Percentiles rank a stretch among this genome's conserved stretches.
Conservation (phyloP, 2,113 vertebrate genomes). For the Salvator merianae region DNA sequence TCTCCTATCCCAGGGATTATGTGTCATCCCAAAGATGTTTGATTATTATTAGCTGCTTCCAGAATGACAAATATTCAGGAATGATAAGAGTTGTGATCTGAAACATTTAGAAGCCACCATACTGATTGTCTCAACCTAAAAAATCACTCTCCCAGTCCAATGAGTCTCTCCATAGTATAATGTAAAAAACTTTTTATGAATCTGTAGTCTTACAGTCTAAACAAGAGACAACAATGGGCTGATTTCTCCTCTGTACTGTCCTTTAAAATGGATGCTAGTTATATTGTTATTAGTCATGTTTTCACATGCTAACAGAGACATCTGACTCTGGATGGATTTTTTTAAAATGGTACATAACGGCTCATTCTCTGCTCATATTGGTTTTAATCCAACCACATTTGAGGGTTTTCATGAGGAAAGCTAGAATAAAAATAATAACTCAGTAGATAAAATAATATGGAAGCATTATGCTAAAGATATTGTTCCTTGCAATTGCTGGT, state of each 20-base stretch:
- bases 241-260: background rate
- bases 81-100: no score
- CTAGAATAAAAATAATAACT: background rate
- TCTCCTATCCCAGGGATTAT: no score
- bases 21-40: background rate
- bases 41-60: no score
- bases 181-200: background rate
- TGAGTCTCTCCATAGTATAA: background rate
- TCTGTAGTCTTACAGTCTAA: background rate
- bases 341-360: background rate
- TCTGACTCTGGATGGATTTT: slow-evolving; percentile 10
- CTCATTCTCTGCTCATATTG: background rate
- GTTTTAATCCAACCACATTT: background rate
- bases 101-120: background rate
- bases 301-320: slow-evolving; percentile 13
- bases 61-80: no score
- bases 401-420: background rate
- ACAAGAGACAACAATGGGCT: background rate
- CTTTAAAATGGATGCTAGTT: slow-evolving; percentile 13
- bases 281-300: background rate
- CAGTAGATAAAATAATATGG: background rate
- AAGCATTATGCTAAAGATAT: background rate
- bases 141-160: background rate
- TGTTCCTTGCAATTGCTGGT: background rate
- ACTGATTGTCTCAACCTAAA: background rate